These are phyloP conservation scores for Cynaeus angustus DNA, from an alignment of 2,888 invertebrate species.

Conservation along the genomic window DNA sequence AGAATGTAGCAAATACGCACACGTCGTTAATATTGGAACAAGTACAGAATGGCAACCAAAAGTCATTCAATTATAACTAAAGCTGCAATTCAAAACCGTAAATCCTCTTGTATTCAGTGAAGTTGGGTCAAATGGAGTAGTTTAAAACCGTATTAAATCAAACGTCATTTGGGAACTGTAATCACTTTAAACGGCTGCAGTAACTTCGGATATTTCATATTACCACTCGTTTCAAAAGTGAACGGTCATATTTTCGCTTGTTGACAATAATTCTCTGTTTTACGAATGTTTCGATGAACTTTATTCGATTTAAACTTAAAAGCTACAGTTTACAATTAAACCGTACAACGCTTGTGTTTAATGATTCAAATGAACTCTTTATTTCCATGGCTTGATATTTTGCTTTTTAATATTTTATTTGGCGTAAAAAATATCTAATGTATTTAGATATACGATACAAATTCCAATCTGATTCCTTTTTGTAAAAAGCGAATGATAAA, in stretches of 20 bases:
- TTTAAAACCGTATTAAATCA: constrained; percentile 57
- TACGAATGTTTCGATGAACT: too few relatives aligned
- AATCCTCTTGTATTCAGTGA: constrained; percentile 53
- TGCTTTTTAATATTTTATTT: too few relatives aligned
- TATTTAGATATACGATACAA: too few relatives aligned
- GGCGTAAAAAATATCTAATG: too few relatives aligned
- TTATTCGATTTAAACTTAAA: too few relatives aligned
- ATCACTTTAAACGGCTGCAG: constrained; percentile 55
- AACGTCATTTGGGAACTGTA: constrained; percentile 54
- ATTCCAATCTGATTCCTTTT: too few relatives aligned
- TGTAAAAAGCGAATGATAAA: too few relatives aligned
- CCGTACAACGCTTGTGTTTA: too few relatives aligned
- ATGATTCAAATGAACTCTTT: too few relatives aligned
- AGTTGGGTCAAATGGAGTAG: constrained; percentile 52
- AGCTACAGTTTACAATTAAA: too few relatives aligned
- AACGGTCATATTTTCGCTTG: constrained; percentile 41
- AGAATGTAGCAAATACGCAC: constrained; percentile 2
- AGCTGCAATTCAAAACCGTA: constrained; percentile 55
- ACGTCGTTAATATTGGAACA: constrained; percentile 42
- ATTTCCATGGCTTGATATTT: too few relatives aligned
- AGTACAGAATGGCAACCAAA: constrained; percentile 36
- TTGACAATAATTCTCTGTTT: constrained; percentile 4
- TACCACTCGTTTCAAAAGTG: constrained; percentile 52
- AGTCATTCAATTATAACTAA: constrained; percentile 54
- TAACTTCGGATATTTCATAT: constrained; percentile 54